Evolutionary conservation across 2,888 invertebrate genomes (phyloP), one percentile per base, ranked within the genome.

Genomic region (Drosophila ustulata): DNA sequence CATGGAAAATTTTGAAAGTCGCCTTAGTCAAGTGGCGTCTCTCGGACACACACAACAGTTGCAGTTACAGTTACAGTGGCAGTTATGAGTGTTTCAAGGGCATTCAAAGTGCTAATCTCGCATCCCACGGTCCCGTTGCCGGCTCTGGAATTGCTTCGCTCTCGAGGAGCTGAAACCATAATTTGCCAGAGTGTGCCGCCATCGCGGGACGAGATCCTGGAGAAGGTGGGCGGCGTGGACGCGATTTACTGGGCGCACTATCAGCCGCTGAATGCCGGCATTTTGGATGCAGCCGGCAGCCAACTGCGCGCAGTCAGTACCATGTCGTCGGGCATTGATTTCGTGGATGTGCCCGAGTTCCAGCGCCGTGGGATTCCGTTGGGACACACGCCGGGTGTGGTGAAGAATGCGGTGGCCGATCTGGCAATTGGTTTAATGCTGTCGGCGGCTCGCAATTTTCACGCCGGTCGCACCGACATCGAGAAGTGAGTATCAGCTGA

Each of bases 281-380:
- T 92, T 41, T 70, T 92, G 30, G 89, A 92, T 75, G 90, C 91
- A 9, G 92, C 92, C 4, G 92, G 97, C 2, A 93, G 94, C 0
- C 93, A 94, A 57, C 90, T 98, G 61, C 96, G 96, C 92, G 95
- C 95, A 0, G 94, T 98, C 0, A 95, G 95, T 0, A 95, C 97
- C 0, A 96, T 97, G 95, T 96, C 98, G 0, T 97, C 97, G 1
- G 98, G 98, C 9, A 94, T 95, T 69, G 97, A 98, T 90, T 96
- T 97, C 84, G 94, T 98, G 45, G 96, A 98, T 88, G 77, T 96
- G 0, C 92, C 93, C 0, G 97, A 95, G 88, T 93, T 97, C 53
- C 95, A 94, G 90, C 93, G 93, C 43, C 94, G 95, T 7, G 94
- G 95, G 4, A 94, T 98, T 53, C 93, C 94, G 32, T 93, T 98